Evolutionary conservation across 2,113 vertebrate genomes (phyloP).

Genomic region (Pontoporia blainvillei): DNA sequence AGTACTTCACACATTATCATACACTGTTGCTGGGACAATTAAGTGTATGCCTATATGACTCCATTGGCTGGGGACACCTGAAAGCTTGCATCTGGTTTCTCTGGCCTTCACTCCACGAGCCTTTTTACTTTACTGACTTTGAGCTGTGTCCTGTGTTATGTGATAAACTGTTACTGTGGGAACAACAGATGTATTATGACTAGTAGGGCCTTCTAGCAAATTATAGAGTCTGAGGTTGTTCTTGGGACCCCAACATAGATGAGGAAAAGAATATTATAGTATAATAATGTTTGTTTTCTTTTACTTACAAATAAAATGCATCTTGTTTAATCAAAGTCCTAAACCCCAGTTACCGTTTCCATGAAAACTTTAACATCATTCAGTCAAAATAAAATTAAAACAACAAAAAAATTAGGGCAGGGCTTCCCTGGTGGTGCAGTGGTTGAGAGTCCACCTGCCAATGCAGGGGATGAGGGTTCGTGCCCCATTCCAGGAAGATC

Average conservation of each 20-base stretch:
- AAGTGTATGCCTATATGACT: not conserved
- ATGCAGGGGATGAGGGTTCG: too few relatives aligned
- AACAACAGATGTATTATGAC: not conserved
- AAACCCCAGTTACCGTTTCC: not conserved
- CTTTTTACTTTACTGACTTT: not conserved
- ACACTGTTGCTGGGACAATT: not conserved
- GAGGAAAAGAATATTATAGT: not conserved
- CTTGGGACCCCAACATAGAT: not conserved
- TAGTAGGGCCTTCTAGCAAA: not conserved
- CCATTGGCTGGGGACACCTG: too few relatives aligned
- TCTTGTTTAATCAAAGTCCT: not conserved
- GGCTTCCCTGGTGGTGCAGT: too few relatives aligned
- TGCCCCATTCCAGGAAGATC: too few relatives aligned
- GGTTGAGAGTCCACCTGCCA: too few relatives aligned
- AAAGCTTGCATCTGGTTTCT: not conserved
- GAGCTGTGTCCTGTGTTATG: not conserved
- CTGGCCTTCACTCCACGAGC: not conserved
- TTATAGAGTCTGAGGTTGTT: not conserved
- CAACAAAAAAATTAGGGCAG: not conserved
- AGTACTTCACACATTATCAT: not conserved
- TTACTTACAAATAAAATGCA: not conserved
- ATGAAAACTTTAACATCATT: not conserved
- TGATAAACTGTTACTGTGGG: not conserved
- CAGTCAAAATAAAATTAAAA: not conserved
- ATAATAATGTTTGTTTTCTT: not conserved